phyloP scores from a whole-genome alignment of 2,113 vertebrate genomes.

The Amphiprion ocellaris region DNA sequence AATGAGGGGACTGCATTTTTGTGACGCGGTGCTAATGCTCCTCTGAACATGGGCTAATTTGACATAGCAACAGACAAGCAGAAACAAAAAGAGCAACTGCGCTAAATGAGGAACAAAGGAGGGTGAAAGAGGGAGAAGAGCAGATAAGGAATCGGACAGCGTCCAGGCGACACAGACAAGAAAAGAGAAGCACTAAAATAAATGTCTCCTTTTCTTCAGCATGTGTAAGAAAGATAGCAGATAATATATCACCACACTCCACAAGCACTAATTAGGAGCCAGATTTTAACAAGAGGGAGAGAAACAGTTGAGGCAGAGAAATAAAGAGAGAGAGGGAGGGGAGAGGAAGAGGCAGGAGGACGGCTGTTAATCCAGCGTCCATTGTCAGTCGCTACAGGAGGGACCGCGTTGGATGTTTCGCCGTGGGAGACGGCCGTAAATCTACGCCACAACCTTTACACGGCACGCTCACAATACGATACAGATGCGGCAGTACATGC shows the following conservation, averaged over 20 bases:
- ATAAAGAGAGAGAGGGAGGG: slow-evolving; percentile 16
- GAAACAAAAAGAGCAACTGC: slow-evolving; percentile 26
- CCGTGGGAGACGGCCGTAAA: slow-evolving; percentile 83
- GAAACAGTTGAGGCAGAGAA: slow-evolving; percentile 37
- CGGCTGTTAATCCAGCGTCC: slow-evolving; percentile 83
- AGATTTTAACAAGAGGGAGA: slow-evolving; percentile 72
- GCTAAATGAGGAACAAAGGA: slow-evolving; percentile 55
- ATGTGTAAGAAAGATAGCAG: slow-evolving; percentile 83
- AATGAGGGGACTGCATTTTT: background rate
- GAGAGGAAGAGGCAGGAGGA: slow-evolving; percentile 47
- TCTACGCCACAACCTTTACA: slow-evolving; percentile 70
- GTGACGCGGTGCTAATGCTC: background rate
- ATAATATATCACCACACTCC: slow-evolving; percentile 78
- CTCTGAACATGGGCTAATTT: slow-evolving; percentile 28
- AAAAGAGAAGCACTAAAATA: slow-evolving; percentile 68
- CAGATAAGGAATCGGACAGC: slow-evolving; percentile 67
- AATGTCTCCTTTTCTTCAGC: slow-evolving; percentile 76
- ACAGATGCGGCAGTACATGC: slow-evolving; percentile 62
- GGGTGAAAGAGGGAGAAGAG: background rate
- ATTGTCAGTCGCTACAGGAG: slow-evolving; percentile 83
- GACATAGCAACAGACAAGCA: slow-evolving; percentile 24
- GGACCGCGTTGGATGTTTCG: slow-evolving; percentile 74
- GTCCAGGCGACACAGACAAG: slow-evolving; percentile 31
- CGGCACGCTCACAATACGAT: slow-evolving; percentile 48
- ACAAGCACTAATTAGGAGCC: slow-evolving; percentile 83